phyloP scores from a whole-genome alignment of 1,140 invertebrate genomes.

The Fopius arisanus region DNA sequence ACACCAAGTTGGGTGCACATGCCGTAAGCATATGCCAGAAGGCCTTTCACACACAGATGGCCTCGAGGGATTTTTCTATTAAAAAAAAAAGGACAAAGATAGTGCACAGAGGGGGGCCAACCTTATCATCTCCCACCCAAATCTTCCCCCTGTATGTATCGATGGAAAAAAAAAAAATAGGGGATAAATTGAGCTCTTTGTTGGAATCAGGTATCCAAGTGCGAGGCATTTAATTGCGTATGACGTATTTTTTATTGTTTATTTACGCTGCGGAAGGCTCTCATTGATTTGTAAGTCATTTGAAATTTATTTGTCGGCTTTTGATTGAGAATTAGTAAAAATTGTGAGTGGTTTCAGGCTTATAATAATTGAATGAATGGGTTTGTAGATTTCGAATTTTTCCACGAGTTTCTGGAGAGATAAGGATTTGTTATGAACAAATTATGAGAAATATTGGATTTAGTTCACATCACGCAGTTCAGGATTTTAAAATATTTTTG shows the following conservation, averaged over 20 bases:
- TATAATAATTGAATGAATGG: too few relatives aligned
- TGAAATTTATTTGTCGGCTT: too few relatives aligned
- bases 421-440: too few relatives aligned
- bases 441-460: too few relatives aligned
- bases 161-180: neutral
- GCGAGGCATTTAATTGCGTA: neutral
- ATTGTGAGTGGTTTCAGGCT: too few relatives aligned
- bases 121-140: slow-evolving; percentile 12
- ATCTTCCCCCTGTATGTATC: neutral
- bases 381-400: too few relatives aligned
- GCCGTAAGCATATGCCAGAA: slow-evolving; percentile 47
- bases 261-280: too few relatives aligned
- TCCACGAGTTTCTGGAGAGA: too few relatives aligned
- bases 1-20: slow-evolving; percentile 41
- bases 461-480: too few relatives aligned
- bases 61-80: neutral
- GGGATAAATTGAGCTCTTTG: neutral
- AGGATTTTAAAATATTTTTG: too few relatives aligned
- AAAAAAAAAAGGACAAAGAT: neutral
- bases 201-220: neutral
- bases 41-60: slow-evolving; percentile 47
- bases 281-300: too few relatives aligned
- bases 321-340: too few relatives aligned
- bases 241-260: neutral
- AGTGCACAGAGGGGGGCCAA: neutral